Evolutionary conservation across 30 jellyfish, hydroid and myxozoan genomes (phyloP).

Genomic region (Hydractinia echinata): DNA sequence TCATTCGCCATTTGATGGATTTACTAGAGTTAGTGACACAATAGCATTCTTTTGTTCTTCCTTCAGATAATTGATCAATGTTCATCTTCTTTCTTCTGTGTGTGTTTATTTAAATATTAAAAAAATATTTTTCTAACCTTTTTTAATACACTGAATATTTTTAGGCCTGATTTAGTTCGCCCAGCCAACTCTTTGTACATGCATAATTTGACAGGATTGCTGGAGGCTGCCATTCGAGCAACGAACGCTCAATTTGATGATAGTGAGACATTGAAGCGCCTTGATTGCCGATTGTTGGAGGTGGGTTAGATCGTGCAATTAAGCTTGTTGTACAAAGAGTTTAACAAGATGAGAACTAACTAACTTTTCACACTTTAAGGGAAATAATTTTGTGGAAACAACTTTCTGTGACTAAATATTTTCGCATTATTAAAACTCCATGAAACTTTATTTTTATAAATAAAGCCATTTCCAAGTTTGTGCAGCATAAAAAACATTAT

Average conservation of each 20-base stretch:
- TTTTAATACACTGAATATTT: not conserved
- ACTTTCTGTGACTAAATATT: too few relatives aligned
- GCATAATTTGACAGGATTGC: slow-evolving; percentile 92
- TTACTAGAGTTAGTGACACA: slow-evolving; percentile 67
- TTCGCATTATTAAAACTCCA: not conserved
- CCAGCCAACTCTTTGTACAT: slow-evolving; percentile 89
- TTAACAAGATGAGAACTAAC: too few relatives aligned
- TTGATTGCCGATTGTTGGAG: slow-evolving; percentile 94
- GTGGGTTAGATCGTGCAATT: slow-evolving; percentile 22
- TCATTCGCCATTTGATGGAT: slow-evolving; percentile 97
- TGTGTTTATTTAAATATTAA: not conserved
- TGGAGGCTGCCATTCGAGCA: slow-evolving; percentile 95
- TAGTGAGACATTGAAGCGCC: slow-evolving; percentile 76
- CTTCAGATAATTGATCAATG: not conserved
- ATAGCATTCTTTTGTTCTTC: not conserved
- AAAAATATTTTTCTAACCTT: not conserved
- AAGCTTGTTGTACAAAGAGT: too few relatives aligned
- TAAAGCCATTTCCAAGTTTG: too few relatives aligned
- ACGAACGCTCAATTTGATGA: slow-evolving; percentile 98
- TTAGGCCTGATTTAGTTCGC: slow-evolving; percentile 85
- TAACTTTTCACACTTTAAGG: too few relatives aligned
- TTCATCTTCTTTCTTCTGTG: not conserved
- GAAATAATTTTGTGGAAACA: too few relatives aligned
- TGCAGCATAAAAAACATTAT: too few relatives aligned
- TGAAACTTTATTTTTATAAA: not conserved